Percentiles rank a stretch among this genome's conserved stretches.
Conservation (phyloP, 1,140 invertebrate genomes). For the Trachelipus rathkii region DNA sequence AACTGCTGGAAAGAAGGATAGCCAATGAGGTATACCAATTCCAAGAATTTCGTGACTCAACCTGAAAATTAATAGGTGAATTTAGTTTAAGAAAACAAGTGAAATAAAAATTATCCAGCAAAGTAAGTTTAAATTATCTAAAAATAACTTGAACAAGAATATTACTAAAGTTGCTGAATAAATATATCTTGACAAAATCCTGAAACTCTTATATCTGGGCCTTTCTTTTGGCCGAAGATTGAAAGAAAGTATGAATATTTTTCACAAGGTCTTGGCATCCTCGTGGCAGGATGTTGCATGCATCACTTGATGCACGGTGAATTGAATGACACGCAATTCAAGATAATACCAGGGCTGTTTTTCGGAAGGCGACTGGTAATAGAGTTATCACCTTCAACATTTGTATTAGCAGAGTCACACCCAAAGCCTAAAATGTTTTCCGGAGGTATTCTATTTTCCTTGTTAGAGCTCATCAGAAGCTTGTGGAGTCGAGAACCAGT, state of each 20-base stretch:
- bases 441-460: neutral
- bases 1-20: neutral
- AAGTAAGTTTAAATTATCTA: too few relatives aligned
- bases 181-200: neutral
- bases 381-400: neutral
- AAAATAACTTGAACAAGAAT: too few relatives aligned
- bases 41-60: neutral
- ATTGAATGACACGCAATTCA: neutral
- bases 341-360: neutral
- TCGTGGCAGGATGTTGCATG: neutral
- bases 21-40: neutral
- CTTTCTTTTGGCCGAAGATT: neutral
- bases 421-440: neutral
- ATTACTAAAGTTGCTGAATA: too few relatives aligned
- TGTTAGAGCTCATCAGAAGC: neutral
- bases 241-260: neutral
- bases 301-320: neutral
- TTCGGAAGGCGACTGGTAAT: neutral
- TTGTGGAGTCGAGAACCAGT: neutral
- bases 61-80: too few relatives aligned
- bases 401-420: neutral
- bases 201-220: neutral
- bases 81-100: too few relatives aligned
- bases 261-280: neutral
- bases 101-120: too few relatives aligned